A percentile compares a stretch with the other conserved stretches of the same genome.
Evolutionary conservation across 1,140 invertebrate species (phyloP).

Genomic region (Orussus abietinus): DNA sequence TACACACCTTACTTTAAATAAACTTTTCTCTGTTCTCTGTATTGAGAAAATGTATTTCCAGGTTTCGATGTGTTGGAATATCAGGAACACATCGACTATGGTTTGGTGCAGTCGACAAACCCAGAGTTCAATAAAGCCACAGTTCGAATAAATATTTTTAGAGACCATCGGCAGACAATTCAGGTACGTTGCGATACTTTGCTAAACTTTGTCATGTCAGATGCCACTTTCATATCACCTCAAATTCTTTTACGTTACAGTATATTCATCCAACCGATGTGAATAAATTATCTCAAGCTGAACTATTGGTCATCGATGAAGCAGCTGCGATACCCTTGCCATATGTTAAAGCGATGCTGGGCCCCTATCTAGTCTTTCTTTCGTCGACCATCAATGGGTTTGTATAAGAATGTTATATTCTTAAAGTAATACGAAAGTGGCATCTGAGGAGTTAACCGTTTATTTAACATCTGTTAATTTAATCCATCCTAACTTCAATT

Average conservation of each 20-base stretch:
- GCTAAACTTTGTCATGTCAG: no score
- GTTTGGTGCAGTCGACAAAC: conserved; percentile 92
- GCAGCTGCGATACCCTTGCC: conserved; percentile 97
- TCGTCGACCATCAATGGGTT: conserved; percentile 95
- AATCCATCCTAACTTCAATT: no score
- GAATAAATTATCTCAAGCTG: conserved; percentile 85
- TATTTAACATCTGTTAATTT: conserved; percentile 2
- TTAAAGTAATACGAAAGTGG: background rate
- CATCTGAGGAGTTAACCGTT: background rate
- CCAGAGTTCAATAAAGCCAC: conserved; percentile 96
- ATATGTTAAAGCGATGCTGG: conserved; percentile 85
- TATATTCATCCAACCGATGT: conserved; percentile 93
- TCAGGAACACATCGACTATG: conserved; percentile 96
- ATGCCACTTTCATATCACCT: conserved; percentile 18
- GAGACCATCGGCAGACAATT: conserved; percentile 94
- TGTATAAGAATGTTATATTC: conserved; percentile 11
- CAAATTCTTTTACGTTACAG: conserved; percentile 50
- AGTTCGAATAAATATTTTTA: conserved; percentile 86
- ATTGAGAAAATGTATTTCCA: conserved; percentile 19
- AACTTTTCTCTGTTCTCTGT: no score
- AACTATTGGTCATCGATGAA: conserved; percentile 96
- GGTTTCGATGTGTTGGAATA: conserved; percentile 93
- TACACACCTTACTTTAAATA: conserved; percentile 10
- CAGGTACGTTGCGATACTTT: conserved; percentile 60
- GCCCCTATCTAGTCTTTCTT: conserved; percentile 92